A percentile compares a stretch with the other conserved stretches of the same genome.
Conservation (phyloP, 1,140 invertebrate genomes). For the Sitophilus oryzae region DNA sequence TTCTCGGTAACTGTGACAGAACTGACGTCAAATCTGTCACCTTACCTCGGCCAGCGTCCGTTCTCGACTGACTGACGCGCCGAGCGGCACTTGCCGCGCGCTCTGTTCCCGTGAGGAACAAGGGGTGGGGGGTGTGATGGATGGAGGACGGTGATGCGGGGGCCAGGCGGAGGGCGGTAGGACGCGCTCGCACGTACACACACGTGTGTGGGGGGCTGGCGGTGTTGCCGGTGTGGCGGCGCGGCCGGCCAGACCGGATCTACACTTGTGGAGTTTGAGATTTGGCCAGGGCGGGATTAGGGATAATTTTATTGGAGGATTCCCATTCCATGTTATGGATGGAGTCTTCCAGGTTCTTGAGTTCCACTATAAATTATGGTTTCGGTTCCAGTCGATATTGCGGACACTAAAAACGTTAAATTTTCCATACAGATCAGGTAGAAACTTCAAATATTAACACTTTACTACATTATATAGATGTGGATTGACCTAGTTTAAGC, state of each 20-base stretch:
- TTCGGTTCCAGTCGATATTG: too few relatives aligned
- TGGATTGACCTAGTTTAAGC: too few relatives aligned
- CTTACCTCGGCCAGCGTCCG: slow-evolving; percentile 17
- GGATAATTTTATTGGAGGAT: not conserved
- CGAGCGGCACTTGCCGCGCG: slow-evolving; percentile 14
- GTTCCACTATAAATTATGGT: too few relatives aligned
- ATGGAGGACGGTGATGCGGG: not conserved
- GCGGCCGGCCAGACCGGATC: slow-evolving; percentile 34
- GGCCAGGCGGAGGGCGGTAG: not conserved
- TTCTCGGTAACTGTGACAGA: slow-evolving; percentile 9
- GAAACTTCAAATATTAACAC: too few relatives aligned
- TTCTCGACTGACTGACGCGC: slow-evolving; percentile 10
- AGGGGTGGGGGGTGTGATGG: slow-evolving; percentile 6
- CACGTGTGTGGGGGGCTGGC: too few relatives aligned
- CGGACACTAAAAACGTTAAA: too few relatives aligned
- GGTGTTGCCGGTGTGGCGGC: too few relatives aligned
- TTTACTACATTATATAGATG: too few relatives aligned
- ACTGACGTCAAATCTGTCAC: slow-evolving; percentile 5
- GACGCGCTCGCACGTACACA: slow-evolving; percentile 1
- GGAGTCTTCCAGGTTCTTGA: too few relatives aligned
- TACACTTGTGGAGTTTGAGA: slow-evolving; percentile 31
- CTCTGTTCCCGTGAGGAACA: slow-evolving; percentile 3
- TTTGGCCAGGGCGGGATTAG: slow-evolving; percentile 2
- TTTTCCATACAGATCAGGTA: too few relatives aligned
- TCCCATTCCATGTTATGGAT: too few relatives aligned